phyloP scores from a whole-genome alignment of 1,140 invertebrate genomes.

The Mercenaria mercenaria region DNA sequence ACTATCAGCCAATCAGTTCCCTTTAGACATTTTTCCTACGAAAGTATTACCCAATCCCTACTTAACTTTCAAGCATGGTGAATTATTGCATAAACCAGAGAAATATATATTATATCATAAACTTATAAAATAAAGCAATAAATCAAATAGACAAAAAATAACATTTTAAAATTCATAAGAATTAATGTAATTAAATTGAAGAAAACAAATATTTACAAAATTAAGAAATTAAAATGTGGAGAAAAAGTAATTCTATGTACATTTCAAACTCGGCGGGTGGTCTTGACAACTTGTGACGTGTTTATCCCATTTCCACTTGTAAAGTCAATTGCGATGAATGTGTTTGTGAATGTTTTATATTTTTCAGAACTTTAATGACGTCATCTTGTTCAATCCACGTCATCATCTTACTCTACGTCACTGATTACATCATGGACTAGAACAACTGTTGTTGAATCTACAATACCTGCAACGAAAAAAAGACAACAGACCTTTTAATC shows the following conservation, averaged over 20 bases:
- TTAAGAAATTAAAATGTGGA: neutral
- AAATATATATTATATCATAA: neutral
- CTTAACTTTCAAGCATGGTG: neutral
- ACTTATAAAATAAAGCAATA: neutral
- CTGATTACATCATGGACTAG: neutral
- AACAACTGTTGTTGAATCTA: neutral
- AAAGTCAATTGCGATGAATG: too few relatives aligned
- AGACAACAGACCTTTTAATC: neutral
- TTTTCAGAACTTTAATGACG: neutral
- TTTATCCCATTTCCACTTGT: neutral
- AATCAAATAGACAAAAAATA: constrained; percentile 28
- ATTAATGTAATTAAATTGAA: constrained; percentile 12
- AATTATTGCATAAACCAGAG: neutral
- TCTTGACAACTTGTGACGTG: neutral
- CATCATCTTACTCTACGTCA: neutral
- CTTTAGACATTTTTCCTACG: too few relatives aligned
- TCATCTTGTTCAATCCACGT: neutral
- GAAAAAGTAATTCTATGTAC: constrained; percentile 11
- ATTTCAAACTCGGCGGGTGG: constrained; percentile 10
- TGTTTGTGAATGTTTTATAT: too few relatives aligned
- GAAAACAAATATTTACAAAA: constrained; percentile 27
- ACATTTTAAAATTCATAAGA: constrained; percentile 47
- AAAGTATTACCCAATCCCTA: neutral
- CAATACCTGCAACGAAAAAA: neutral
- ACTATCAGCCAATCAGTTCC: too few relatives aligned